phyloP scores from a whole-genome alignment of 2,888 invertebrate species.

The Agrochola lota region DNA sequence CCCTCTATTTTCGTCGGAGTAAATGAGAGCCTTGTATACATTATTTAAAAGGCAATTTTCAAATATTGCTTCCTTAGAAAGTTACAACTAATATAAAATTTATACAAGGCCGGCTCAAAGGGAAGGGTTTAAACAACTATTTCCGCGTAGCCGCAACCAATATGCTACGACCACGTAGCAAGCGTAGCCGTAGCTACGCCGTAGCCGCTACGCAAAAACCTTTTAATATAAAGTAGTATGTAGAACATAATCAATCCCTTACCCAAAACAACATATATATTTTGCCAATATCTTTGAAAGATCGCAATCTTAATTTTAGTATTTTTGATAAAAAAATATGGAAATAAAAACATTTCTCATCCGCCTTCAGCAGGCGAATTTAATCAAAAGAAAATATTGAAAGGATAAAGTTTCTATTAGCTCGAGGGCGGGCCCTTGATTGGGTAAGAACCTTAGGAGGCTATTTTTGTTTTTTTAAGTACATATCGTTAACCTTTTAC shows the following conservation, averaged over 20 bases:
- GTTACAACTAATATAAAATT: conserved; percentile 44
- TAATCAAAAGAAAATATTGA: conserved; percentile 75
- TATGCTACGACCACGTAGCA: conserved; percentile 46
- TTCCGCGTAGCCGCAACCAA: conserved; percentile 38
- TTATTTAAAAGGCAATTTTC: conserved; percentile 16
- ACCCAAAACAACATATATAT: conserved; percentile 5
- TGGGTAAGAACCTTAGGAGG: conserved; percentile 46
- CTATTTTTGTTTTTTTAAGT: conserved; percentile 43
- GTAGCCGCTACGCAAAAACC: conserved; percentile 32
- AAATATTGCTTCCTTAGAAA: conserved; percentile 16
- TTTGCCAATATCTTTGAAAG: conserved; percentile 4
- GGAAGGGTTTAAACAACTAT: conserved; percentile 39
- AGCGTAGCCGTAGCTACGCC: conserved; percentile 38
- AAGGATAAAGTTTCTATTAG: conserved; percentile 67
- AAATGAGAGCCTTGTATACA: conserved; percentile 6
- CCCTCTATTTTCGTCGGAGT: too few species aligned
- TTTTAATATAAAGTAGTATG: neutral
- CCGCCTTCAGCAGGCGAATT: conserved; percentile 54
- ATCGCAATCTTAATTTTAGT: conserved; percentile 43
- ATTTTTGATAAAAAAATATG: conserved; percentile 42
- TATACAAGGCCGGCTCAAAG: conserved; percentile 31
- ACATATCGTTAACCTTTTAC: conserved; percentile 24
- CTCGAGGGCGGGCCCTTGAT: conserved; percentile 66
- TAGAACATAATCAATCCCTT: conserved; percentile 15
- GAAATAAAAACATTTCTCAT: conserved; percentile 46